phyloP scores from a whole-genome alignment of 2,113 vertebrate species.

The Rhea pennata region DNA sequence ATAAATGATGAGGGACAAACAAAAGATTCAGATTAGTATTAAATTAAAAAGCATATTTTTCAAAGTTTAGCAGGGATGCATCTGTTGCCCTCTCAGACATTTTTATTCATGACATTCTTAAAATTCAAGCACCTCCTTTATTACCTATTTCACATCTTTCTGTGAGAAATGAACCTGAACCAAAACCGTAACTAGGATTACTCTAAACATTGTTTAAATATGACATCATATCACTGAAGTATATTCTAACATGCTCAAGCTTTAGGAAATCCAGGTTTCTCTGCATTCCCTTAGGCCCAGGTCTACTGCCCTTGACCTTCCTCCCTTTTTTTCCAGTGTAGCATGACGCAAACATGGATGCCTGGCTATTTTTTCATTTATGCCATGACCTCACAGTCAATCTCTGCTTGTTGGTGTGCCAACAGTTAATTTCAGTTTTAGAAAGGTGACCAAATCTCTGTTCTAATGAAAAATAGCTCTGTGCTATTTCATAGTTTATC shows the following conservation, averaged over 20 bases:
- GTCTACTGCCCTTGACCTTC: background rate
- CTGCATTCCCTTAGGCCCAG: background rate
- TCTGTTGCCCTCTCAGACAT: background rate
- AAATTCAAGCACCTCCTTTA: background rate
- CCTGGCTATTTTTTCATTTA: background rate
- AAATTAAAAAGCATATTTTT: background rate
- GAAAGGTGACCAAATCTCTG: background rate
- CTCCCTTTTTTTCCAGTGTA: background rate
- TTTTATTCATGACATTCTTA: background rate
- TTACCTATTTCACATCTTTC: background rate
- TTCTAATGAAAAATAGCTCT: background rate
- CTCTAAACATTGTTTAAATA: background rate
- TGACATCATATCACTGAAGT: background rate
- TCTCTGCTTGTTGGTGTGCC: background rate
- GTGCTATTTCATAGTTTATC: background rate
- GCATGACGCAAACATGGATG: background rate
- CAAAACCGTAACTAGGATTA: background rate
- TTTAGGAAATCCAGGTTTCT: background rate
- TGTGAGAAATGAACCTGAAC: background rate
- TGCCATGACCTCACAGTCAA: accelerated
- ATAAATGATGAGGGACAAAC: background rate
- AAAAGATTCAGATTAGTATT: background rate
- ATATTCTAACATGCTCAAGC: background rate
- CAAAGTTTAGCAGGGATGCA: background rate
- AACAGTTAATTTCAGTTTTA: background rate